Conservation (phyloP, 2,888 invertebrate genomes). For the Colostygia pectinataria region DNA sequence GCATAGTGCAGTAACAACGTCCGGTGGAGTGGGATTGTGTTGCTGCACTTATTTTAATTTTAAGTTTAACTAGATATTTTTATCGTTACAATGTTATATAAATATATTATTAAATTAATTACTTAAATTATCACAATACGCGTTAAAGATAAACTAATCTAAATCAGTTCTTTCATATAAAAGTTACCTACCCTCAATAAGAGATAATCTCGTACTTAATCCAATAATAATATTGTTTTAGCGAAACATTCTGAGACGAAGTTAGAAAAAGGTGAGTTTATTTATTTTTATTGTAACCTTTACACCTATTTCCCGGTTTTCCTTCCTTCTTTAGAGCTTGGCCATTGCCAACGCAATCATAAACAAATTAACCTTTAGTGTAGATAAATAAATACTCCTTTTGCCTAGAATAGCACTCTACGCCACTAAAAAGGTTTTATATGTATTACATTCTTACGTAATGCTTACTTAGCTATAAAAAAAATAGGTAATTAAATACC, state of each 20-base stretch:
- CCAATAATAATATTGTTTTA: neutral
- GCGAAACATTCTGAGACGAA: neutral
- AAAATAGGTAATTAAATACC: too few relatives aligned
- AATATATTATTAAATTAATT: neutral
- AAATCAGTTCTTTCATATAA: conserved; percentile 13
- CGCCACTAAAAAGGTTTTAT: too few relatives aligned
- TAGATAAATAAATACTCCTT: too few relatives aligned
- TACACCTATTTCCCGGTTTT: too few relatives aligned
- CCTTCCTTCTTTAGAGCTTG: too few relatives aligned
- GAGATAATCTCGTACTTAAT: neutral
- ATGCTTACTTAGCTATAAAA: too few relatives aligned
- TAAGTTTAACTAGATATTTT: conserved; percentile 25
- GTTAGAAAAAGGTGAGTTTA: neutral
- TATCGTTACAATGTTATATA: conserved; percentile 5
- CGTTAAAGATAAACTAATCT: neutral
- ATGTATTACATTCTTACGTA: too few relatives aligned
- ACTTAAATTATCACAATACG: neutral
- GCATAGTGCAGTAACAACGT: conserved; percentile 49
- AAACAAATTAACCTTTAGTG: too few relatives aligned
- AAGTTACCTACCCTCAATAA: conserved; percentile 3
- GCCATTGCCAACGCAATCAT: too few relatives aligned
- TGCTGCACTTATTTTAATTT: conserved; percentile 44
- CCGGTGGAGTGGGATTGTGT: conserved; percentile 42
- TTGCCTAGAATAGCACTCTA: too few relatives aligned
- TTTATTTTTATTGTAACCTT: neutral